Conservation (phyloP, 2,888 invertebrate genomes). For the Oscheius myriophilus region DNA sequence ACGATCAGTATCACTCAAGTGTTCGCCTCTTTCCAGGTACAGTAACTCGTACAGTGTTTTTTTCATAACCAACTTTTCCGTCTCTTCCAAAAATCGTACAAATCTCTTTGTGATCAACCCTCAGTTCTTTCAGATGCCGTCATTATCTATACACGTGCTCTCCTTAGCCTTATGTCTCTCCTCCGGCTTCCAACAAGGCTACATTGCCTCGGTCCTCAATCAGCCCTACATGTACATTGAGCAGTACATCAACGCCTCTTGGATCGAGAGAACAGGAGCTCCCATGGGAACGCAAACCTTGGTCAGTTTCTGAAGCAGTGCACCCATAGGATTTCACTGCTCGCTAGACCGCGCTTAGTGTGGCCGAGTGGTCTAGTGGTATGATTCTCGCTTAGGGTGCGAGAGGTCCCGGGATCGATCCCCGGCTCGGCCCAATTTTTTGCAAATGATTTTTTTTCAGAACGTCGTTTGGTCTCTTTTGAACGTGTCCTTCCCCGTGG, state of each 20-base stretch:
- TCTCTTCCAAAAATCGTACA: too few species aligned
- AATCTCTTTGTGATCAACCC: too few species aligned
- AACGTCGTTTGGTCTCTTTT: slow-evolving; percentile 42
- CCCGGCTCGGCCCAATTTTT: too few species aligned
- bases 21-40: too few species aligned
- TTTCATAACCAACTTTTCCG: too few species aligned
- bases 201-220: slow-evolving; percentile 61
- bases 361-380: too few species aligned
- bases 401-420: too few species aligned
- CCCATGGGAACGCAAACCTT: slow-evolving; percentile 43
- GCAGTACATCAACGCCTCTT: slow-evolving; percentile 56
- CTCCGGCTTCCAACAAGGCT: slow-evolving; percentile 59
- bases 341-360: not conserved
- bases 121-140: slow-evolving; percentile 44
- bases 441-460: slow-evolving; percentile 26
- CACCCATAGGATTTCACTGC: not conserved
- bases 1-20: too few species aligned
- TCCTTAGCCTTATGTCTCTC: slow-evolving; percentile 57
- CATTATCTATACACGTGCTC: slow-evolving; percentile 53
- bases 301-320: slow-evolving; percentile 37
- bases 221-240: slow-evolving; percentile 60
- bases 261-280: slow-evolving; percentile 49
- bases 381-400: too few species aligned
- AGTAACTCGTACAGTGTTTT: too few species aligned
- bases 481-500: slow-evolving; percentile 44